Base-by-base conservation (phyloP, 2,113 vertebrate genomes). In the Stercorarius parasiticus region DNA sequence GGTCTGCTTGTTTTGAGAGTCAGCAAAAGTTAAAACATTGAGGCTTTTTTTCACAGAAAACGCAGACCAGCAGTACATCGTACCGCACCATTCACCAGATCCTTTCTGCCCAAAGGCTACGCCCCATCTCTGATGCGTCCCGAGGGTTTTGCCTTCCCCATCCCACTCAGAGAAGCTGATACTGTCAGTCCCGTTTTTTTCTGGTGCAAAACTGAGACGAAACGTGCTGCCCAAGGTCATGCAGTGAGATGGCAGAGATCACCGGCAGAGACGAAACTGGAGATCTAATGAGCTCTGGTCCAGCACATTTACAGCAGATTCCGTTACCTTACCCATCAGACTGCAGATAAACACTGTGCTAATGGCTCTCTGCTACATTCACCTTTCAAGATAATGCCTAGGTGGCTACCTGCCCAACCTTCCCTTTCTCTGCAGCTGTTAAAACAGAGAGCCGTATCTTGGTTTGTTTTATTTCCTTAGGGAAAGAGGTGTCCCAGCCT, bases 321-420 rank as follows among this genome's bases (percentile, higher is more conserved):
- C 36, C 3, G 90, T 94, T 97, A 82, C 93, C 65, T 67, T 55
- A 22, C 86, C 80, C 72, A 6, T 27, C 88, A 52, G 72, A 18
- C 73, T 72, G 90, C 89, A 85, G 95, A 82, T 93, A 88, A 96
- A 42, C 62, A 19, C 4, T 13, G 15, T 92, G 85, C 82, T 97
- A 96, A 95, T 95, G 95, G 93, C 84, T 66, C 66, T 16, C 83
- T 61, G 83, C 91, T 55, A 88, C 86, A 45, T 43, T 82, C 93
- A 87, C 95, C 91, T 86, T 78, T 82, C 43, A 6, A 78, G 72
- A 43, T 40, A 83, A 74, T 52, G 69, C 82, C 11, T 5, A 6
- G 23, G 66, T 76, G 74, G 76, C 91, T 90, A 42, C 73, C 56
- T 76, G 84, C 84, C 80, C 73, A 5, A 4, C 65, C 61, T 67